These are phyloP conservation scores for Neria commutata DNA, from an alignment of 2,888 invertebrate genomes.

Conservation along the genomic window DNA sequence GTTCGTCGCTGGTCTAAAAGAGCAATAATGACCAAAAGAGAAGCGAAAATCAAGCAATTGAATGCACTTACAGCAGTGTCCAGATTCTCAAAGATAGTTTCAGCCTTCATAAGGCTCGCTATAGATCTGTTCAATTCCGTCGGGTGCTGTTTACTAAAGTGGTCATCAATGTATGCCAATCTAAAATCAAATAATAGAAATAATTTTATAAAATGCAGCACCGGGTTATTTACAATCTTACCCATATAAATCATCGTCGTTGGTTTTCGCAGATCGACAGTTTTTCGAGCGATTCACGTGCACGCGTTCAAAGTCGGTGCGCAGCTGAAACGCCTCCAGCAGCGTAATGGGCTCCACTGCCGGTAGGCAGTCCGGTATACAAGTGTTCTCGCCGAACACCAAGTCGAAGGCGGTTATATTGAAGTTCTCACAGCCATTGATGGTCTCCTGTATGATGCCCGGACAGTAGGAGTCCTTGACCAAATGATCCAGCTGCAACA, in stretches of 20 bases:
- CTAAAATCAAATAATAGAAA: too few species aligned
- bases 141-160: not conserved
- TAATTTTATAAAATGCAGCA: too few species aligned
- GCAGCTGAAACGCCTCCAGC: constrained; percentile 45
- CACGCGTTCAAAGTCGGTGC: constrained; percentile 42
- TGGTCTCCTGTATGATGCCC: constrained; percentile 43
- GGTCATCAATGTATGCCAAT: not conserved
- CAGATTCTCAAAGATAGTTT: constrained; percentile 10
- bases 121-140: not conserved
- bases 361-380: constrained; percentile 27
- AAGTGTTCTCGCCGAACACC: constrained; percentile 22
- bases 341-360: constrained; percentile 45
- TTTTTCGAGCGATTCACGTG: constrained; percentile 29
- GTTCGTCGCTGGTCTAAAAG: too few species aligned
- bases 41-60: not conserved
- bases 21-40: not conserved
- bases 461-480: constrained; percentile 42
- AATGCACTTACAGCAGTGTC: not conserved
- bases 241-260: not conserved
- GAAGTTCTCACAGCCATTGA: constrained; percentile 41
- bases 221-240: not conserved
- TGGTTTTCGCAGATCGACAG: not conserved
- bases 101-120: constrained; percentile 12
- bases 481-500: too few species aligned
- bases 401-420: constrained; percentile 38